Percentiles rank a stretch among this genome's conserved stretches.
Evolutionary conservation across 2,888 invertebrate species (phyloP).

Genomic region (Folsomia manolachei): DNA sequence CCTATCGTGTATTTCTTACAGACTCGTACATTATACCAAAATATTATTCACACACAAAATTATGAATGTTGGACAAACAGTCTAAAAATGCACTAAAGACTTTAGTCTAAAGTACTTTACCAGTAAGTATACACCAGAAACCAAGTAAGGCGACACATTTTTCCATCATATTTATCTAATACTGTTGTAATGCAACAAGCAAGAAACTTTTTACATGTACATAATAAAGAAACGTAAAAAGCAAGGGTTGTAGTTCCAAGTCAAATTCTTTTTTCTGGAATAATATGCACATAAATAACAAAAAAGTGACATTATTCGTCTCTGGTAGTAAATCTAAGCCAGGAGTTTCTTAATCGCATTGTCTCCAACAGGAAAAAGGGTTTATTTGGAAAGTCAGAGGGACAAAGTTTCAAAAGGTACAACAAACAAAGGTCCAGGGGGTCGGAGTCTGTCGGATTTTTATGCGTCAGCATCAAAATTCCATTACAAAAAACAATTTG

Average conservation of each 20-base stretch:
- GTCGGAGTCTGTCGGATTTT: constrained; percentile 2
- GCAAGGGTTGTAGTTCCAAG: background rate
- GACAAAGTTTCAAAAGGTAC: background rate
- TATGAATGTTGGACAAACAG: too few species aligned
- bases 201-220: too few species aligned
- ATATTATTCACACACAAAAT: too few species aligned
- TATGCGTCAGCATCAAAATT: background rate
- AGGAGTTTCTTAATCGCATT: background rate
- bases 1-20: too few species aligned
- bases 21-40: too few species aligned
- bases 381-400: background rate
- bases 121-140: too few species aligned
- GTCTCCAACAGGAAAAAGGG: background rate
- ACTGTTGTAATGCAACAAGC: too few species aligned
- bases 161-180: too few species aligned
- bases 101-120: too few species aligned
- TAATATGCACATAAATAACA: constrained; percentile 1
- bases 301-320: background rate
- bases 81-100: too few species aligned
- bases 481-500: background rate
- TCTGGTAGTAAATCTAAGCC: background rate
- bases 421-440: background rate
- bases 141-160: too few species aligned
- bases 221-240: too few species aligned
- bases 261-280: background rate